Evolutionary conservation across 2,888 invertebrate genomes (phyloP).

Genomic region (Drosophila borborema): DNA sequence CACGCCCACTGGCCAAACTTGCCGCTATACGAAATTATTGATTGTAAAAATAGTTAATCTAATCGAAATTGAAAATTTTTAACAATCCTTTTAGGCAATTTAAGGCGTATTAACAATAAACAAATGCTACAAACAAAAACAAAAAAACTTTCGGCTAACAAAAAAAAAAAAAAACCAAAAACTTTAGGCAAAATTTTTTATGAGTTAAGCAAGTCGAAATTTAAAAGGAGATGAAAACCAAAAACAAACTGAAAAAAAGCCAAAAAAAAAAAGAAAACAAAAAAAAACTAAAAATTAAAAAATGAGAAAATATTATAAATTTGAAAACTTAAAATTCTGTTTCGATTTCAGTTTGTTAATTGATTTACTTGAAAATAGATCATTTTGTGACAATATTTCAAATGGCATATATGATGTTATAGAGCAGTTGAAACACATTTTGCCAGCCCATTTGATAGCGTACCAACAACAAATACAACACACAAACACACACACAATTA

Average conservation of each 20-base stretch:
- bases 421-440: slow-evolving; percentile 9
- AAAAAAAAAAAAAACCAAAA: slow-evolving; percentile 49
- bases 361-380: slow-evolving; percentile 49
- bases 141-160: slow-evolving; percentile 80
- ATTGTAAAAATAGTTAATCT: slow-evolving; percentile 77
- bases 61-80: slow-evolving; percentile 55
- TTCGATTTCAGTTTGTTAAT: slow-evolving; percentile 57
- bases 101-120: slow-evolving; percentile 84
- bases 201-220: slow-evolving; percentile 71
- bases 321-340: slow-evolving; percentile 48
- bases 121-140: slow-evolving; percentile 61
- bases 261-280: slow-evolving; percentile 32
- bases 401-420: slow-evolving; percentile 17
- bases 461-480: slow-evolving; percentile 52
- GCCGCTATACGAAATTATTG: slow-evolving; percentile 80
- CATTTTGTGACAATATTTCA: slow-evolving; percentile 35
- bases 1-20: slow-evolving; percentile 26
- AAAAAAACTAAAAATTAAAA: slow-evolving; percentile 35
- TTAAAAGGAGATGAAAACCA: slow-evolving; percentile 36
- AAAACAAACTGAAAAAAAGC: slow-evolving; percentile 9
- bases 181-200: slow-evolving; percentile 82
- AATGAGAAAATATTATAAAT: slow-evolving; percentile 13
- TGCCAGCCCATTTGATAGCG: slow-evolving; percentile 45
- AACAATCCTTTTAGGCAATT: slow-evolving; percentile 81
- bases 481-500: slow-evolving; percentile 41